Base-by-base conservation (phyloP, 2,888 invertebrate genomes). In the Lottia scabra region DNA sequence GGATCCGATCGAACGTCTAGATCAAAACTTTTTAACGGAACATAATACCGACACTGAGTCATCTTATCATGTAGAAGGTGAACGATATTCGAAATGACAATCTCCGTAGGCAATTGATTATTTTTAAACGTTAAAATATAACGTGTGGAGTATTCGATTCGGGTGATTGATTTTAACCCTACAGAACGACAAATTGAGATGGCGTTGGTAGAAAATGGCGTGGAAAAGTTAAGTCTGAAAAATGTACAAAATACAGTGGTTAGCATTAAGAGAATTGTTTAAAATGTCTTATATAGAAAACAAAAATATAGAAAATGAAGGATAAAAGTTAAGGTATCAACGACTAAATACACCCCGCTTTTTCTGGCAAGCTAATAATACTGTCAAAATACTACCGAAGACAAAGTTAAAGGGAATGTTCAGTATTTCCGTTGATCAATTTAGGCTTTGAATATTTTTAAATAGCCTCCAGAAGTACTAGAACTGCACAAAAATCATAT, bases 121-220 rank as follows among this genome's bases (percentile, higher is more conserved):
- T 74, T 72, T 65, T 67, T 56, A 70, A 82, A 75, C n/a, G 67
- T 75, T 23, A 91, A 78, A 46, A 93, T 91, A 89, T 96, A 97
- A n/a, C 86, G 75, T 19, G 78, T 76, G 3, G 88, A 87, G 6
- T 67, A 75, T 91, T 99, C 99, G 69, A 99, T 91, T 70, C 98
- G 92, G 4, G 91, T 92, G 5, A 99, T 92, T 87, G 93, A 92
- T 62, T 90, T 90, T 45, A 98, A 90, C 2, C 95, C 95, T 64
- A 97, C 92, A 82, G 96, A 94, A 78, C 93, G 93, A 87, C 96
- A 97, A 81, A 98, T 98, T 69, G 97, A 96, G 0, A 98, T 95
- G 43, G 97, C 96, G 90, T 99, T 99, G 80, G 97, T 98, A 0
- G 97, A 98, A 88, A 96, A 96, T 0, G 99, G 94, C 56, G 98